These are phyloP conservation scores for Myiagra hebetior DNA, from an alignment of 2,113 vertebrate species.

Conservation along the genomic window DNA sequence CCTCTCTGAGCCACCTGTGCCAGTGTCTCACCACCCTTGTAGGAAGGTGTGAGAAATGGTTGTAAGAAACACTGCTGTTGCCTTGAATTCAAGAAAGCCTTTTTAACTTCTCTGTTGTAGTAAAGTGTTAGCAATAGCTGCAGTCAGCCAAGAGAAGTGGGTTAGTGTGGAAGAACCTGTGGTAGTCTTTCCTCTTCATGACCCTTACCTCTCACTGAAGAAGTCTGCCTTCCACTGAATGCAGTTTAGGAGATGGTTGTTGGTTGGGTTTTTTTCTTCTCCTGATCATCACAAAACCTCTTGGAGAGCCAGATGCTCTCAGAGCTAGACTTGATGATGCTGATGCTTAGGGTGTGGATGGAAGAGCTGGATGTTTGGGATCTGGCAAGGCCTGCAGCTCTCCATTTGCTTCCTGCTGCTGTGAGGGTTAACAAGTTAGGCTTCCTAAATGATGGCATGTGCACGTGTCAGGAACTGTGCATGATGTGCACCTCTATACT, in stretches of 20 bases:
- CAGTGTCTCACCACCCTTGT: not conserved
- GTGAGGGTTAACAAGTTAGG: not conserved
- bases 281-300: not conserved
- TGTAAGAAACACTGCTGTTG: not conserved
- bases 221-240: not conserved
- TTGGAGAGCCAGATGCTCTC: not conserved
- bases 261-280: not conserved
- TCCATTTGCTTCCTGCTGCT: not conserved
- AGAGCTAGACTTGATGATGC: not conserved
- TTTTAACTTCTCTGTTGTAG: not conserved
- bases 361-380: not conserved
- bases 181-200: not conserved
- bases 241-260: not conserved
- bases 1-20: not conserved
- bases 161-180: not conserved
- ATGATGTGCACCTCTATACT: not conserved
- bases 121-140: not conserved
- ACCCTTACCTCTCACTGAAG: not conserved
- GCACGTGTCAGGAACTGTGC: not conserved
- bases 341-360: not conserved
- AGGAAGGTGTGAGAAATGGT: not conserved
- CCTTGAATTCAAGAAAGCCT: not conserved
- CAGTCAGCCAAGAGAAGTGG: not conserved
- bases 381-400: not conserved
- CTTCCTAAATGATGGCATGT: not conserved